phyloP scores from a whole-genome alignment of 2,113 vertebrate genomes.

The Poecilia latipinna region DNA sequence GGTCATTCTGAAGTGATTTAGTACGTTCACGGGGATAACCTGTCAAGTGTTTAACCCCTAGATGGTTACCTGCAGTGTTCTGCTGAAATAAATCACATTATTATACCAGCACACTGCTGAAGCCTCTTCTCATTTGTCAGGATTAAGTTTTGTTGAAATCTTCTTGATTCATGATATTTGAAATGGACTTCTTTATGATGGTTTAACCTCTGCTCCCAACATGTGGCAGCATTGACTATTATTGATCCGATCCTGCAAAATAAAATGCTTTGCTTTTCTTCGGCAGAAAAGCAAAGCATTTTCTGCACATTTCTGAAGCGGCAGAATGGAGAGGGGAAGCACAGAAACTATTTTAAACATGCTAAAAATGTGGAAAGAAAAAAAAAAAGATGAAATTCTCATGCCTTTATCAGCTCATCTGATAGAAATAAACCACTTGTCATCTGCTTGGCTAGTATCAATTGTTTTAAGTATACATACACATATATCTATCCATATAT shows the following conservation, averaged over 20 bases:
- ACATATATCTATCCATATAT: too few relatives aligned
- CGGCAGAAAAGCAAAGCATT: background rate
- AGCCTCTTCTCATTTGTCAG: constrained; percentile 58
- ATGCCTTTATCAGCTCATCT: background rate
- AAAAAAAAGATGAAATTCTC: background rate
- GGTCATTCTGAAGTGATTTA: constrained; percentile 74
- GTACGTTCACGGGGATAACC: constrained; percentile 48
- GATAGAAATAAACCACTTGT: background rate
- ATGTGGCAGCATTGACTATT: constrained; percentile 63
- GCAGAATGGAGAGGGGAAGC: constrained; percentile 5
- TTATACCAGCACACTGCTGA: constrained; percentile 23
- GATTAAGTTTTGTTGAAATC: constrained; percentile 60
- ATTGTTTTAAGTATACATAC: background rate
- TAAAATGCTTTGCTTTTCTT: constrained; percentile 63
- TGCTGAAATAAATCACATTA: constrained; percentile 42
- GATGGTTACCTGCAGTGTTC: constrained; percentile 44
- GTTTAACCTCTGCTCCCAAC: constrained; percentile 70
- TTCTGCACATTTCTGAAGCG: constrained; percentile 31
- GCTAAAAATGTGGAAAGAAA: constrained; percentile 11
- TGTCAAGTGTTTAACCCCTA: constrained; percentile 66
- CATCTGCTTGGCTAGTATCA: background rate
- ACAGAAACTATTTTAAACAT: constrained; percentile 12
- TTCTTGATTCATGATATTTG: constrained; percentile 69
- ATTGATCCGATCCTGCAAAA: constrained; percentile 70
- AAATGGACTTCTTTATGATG: constrained; percentile 72